Base-by-base conservation (phyloP, 1,140 invertebrate species). In the Drosophila nannoptera region DNA sequence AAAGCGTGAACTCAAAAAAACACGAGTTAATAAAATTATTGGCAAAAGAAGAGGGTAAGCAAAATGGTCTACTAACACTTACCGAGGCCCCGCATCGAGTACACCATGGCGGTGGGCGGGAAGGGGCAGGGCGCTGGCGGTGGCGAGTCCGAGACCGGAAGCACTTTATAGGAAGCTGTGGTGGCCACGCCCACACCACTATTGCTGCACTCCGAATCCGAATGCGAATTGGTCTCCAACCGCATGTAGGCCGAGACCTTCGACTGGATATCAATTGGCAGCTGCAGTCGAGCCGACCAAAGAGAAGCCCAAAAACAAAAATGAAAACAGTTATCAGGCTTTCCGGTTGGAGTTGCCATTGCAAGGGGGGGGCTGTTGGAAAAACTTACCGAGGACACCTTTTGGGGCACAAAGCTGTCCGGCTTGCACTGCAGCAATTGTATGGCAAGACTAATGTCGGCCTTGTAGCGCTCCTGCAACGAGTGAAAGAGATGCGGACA, bases 381-480 rank as follows among this genome's bases (percentile, higher is more conserved):
- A 40, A 50, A 33, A 77, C 94, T 94, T 93, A 98, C 97, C 87
- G 94, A 94, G 89, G 97, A 96, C 87, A 97, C 93, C 90, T 96
- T 97, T 83, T 97, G 97, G 50, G 96, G 93, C 60, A 98, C 94
- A 93, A 98, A 98, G 91, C 96, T 97, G 56, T 96, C 95, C 71
- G 97, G 97, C 90, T 98, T 98, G 90, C 97, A 98, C 87, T 98
- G 97, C 29, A 99, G 90, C 70, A 98, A 91, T 90, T 98, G 96
- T 73, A 98, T 97, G 52, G 97, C 97, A 89, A 98, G 91, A 90
- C 96, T 97, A 81, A 98, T 97, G 90, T 99, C 97, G 90, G 95
- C 96, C 90, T 96, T 94, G 90, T 97, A 98, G 77, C 96, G 93
- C 88, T 98, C 97, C 97, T 98, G 91, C 92, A 92, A 87, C 87